Base-by-base conservation (phyloP, 2,797 vertebrate genomes). In the Aplochiton taeniatus region DNA sequence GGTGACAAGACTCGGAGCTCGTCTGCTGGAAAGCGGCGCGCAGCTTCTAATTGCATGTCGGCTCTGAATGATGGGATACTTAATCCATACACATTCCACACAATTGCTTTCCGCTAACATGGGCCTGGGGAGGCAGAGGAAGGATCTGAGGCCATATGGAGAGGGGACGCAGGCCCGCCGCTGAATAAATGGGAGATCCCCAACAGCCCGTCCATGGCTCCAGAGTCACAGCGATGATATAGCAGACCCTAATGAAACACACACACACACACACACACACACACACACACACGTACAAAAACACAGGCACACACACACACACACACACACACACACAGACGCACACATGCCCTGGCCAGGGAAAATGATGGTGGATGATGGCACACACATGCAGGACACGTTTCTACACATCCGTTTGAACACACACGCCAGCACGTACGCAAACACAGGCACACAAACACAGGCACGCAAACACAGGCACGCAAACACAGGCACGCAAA, bases 51-150 rank as follows among this genome's bases (percentile, higher is more conserved):
- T 97, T 97, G 94, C 93, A 93, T 93, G 94, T 95, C 94, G 93
- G 92, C 80, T 77, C 94, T 95, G 94, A 97, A 95, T 95, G 94
- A 96, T 95, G 95, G 94, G 91, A 94, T 93, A 94, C 93, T 96
- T 96, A 94, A 95, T 96, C 95, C 92, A 91, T 93, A 95, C 93
- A 96, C 91, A 96, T 95, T 93, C 91, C 91, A 95, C 94, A 94
- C 94, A 94, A 94, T 94, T 95, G 93, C 92, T 93, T 94, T 94
- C 93, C 90, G 90, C 88, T 90, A 92, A 93, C 93, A 91, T 88
- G 90, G 93, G 91, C 91, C 92, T 87, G 91, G 91, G 91, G 93
- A 93, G 79, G 79, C 78, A 92, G 91, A 89, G 84, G 88, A 91
- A 92, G 91, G 68, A 79, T 81, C 68, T 63, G 65, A 85, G 93